A percentile compares a stretch with the other conserved stretches of the same genome.
Conservation (phyloP, 2,888 invertebrate species). For the Schizaphis graminum region DNA sequence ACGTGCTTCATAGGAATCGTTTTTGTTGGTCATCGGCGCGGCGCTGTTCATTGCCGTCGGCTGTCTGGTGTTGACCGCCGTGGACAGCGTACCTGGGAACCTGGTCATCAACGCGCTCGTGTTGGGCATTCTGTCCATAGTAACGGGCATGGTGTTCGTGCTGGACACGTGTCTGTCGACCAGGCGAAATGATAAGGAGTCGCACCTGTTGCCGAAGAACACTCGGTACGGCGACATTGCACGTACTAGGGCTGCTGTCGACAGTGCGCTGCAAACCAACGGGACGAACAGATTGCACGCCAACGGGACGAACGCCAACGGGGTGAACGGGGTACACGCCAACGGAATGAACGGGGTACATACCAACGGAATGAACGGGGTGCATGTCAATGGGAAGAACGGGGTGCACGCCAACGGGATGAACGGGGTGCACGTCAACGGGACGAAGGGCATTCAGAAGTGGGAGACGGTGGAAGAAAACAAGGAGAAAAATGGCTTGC, state of each 20-base stretch:
- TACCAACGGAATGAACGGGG: background rate
- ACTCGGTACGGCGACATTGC: slow-evolving; percentile 53
- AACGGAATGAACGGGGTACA: background rate
- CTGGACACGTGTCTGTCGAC: slow-evolving; percentile 65
- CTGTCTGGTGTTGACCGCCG: slow-evolving; percentile 79
- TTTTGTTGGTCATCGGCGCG: slow-evolving; percentile 80
- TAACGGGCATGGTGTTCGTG: slow-evolving; percentile 78
- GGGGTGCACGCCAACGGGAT: background rate
- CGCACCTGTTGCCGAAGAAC: slow-evolving; percentile 21
- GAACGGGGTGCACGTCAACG: background rate
- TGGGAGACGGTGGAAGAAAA: background rate
- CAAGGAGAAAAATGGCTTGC: slow-evolving; percentile 36
- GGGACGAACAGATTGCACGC: background rate
- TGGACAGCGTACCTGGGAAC: slow-evolving; percentile 79
- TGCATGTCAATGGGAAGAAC: background rate
- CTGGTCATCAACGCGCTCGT: slow-evolving; percentile 81
- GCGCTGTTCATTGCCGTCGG: slow-evolving; percentile 80
- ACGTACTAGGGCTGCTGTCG: slow-evolving; percentile 25
- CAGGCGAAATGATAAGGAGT: slow-evolving; percentile 32
- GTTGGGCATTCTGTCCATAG: slow-evolving; percentile 78
- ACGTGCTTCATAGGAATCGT: slow-evolving; percentile 74
- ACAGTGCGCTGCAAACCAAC: background rate
- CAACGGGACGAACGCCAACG: background rate
- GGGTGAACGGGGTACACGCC: background rate
- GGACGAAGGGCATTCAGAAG: background rate